Evolutionary conservation across 2,888 invertebrate genomes (phyloP).

Genomic region (Teinopalpus imperialis): DNA sequence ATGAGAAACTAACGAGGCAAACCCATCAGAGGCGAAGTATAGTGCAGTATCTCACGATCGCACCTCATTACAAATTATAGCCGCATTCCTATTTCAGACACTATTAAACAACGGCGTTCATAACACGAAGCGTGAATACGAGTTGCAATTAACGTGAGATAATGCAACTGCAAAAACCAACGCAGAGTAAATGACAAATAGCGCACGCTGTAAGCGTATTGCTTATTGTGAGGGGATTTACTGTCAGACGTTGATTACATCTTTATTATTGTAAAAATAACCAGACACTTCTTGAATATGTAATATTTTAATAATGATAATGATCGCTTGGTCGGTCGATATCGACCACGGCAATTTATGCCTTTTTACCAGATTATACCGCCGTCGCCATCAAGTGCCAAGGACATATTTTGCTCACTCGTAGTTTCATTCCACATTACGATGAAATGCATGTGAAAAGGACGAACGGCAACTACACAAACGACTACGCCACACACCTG

Average conservation of each 20-base stretch:
- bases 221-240: constrained; percentile 15
- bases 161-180: constrained; percentile 58
- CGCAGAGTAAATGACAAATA: constrained; percentile 65
- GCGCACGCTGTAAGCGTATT: constrained; percentile 28
- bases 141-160: constrained; percentile 60
- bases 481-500: no score
- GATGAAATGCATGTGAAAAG: no score
- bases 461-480: no score
- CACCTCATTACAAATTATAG: constrained; percentile 79
- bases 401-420: no score
- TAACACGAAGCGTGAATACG: constrained; percentile 25
- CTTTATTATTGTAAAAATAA: constrained; percentile 8
- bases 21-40: constrained; percentile 11
- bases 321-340: no score
- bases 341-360: no score
- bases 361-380: no score
- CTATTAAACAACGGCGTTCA: constrained; percentile 51
- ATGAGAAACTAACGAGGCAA: constrained; percentile 7
- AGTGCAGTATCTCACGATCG: constrained; percentile 48
- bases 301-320: no score
- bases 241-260: constrained; percentile 5
- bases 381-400: no score
- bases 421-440: no score
- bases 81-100: constrained; percentile 71
- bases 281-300: background rate